These are phyloP conservation scores for Lerema accius DNA, from an alignment of 1,140 invertebrate species.

Conservation along the genomic window DNA sequence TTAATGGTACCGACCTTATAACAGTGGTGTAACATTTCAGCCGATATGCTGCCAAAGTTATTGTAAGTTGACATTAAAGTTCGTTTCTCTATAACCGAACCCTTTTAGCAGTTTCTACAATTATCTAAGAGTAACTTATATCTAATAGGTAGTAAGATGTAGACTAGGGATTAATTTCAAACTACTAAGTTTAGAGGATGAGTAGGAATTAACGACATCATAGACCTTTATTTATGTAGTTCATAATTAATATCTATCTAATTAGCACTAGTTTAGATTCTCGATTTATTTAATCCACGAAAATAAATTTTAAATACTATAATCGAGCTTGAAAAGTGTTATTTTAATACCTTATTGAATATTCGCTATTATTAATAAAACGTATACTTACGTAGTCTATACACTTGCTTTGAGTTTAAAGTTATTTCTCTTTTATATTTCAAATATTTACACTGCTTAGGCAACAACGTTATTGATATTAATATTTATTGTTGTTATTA, in stretches of 20 bases:
- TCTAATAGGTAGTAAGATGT: constrained; percentile 62
- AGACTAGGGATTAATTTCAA: constrained; percentile 64
- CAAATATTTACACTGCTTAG: constrained; percentile 80
- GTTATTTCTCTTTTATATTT: constrained; percentile 78
- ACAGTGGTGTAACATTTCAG: background rate
- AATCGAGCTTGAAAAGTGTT: constrained; percentile 79
- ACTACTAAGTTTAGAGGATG: constrained; percentile 82
- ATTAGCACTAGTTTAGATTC: constrained; percentile 73
- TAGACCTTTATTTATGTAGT: constrained; percentile 71
- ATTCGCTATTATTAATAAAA: constrained; percentile 64
- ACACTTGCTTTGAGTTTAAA: constrained; percentile 70
- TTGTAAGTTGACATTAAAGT: constrained; percentile 5
- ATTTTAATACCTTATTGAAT: constrained; percentile 76
- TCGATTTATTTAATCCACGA: constrained; percentile 55
- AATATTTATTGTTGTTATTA: constrained; percentile 77
- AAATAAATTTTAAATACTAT: constrained; percentile 53
- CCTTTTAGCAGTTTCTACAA: constrained; percentile 21
- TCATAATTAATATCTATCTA: constrained; percentile 42
- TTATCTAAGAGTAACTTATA: constrained; percentile 62
- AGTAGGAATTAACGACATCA: constrained; percentile 64
- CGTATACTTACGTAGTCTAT: constrained; percentile 59
- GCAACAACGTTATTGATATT: constrained; percentile 74
- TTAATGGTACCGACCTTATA: background rate
- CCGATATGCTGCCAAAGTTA: background rate
- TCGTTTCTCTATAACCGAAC: constrained; percentile 21